Base-by-base conservation (phyloP, 2,113 vertebrate genomes). In the Petrocephalus zakoni region DNA sequence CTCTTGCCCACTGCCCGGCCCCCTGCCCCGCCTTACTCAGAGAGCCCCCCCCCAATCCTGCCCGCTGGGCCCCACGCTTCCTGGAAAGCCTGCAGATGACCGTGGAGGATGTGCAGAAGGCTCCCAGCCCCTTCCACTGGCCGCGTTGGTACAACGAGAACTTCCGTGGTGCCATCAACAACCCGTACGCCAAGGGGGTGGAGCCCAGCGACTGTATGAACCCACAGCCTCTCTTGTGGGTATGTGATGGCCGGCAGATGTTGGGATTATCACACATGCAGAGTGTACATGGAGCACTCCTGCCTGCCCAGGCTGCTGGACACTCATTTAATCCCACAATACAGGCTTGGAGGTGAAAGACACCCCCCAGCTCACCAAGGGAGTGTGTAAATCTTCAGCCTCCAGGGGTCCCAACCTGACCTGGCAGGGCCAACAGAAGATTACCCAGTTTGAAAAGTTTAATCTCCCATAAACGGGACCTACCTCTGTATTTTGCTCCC, bases 21-120 rank as follows among this genome's bases (percentile, higher is more conserved):
- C 6, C 4, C 29, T 42, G 3, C 19, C 64, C 22, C 75, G 19
- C 75, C 0, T 90, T 92, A 90, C 72, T 92, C 91, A 93, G 95
- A 96, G 93, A 90, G 55, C 89, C 0, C 81, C 88, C 92, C 92
- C 42, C 42, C 42, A 42, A 42, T 42, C 53, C 93, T 92, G 88
- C 95, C 92, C 82, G 95, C 93, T 98, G 1, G 98, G 98, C n/a
- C 98, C 98, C 37, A 97, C 96, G 22, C 91, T 99, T 98, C 19
- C 93, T 99, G 90, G 98, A 99, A 94, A 99, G 97, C 90, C 96
- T 99, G 22, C 98, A 98, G 94, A 97, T 97, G 0, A 97, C 97
- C 0, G 94, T 99, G 91, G 96, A 97, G 2, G 97, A 98, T 93
- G 97, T 96, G 61, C 93, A 91, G 88, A 96, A 97, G 91, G 95